Evolutionary conservation across 2,888 invertebrate species (phyloP), one percentile per base, ranked within the genome.

Genomic region (Agonopterix alstromeriana): DNA sequence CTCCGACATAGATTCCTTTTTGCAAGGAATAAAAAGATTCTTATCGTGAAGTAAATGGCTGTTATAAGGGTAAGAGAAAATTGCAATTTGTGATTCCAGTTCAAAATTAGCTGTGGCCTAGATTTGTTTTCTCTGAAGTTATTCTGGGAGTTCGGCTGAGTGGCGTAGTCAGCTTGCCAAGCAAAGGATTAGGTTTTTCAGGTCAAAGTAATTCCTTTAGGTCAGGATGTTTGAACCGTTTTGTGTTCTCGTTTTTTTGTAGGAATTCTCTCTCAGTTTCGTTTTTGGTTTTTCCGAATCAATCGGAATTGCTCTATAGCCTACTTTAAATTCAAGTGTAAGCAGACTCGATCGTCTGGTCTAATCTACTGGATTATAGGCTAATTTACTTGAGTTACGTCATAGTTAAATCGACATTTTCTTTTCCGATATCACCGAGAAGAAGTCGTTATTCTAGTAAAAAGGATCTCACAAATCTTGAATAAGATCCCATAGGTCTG

Each of bases 21-120:
- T 75, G 76, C 74, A 70, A 72, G 70, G 78, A 75, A 82, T 81
- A 81, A 83, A 79, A 81, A 82, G 83, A 85, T 86, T 73, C 67
- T 80, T 85, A 86, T 87, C 87, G 73, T 65, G 65, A 69, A 76
- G 75, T 76, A 73, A 78, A 76, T 75, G 74, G 73, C 70, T 72
- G 71, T 76, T 82, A 73, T 74, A 72, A 77, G 72, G 73, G 74
- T 74, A 71, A 63, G 67, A 71, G 74, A 73, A 79, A 81, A 82
- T 83, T 82, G 78, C 79, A 82, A 83, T 86, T 84, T 81, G 83
- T 75, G 74, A 82, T 79, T 67, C 60, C 64, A 66, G 65, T 70
- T 70, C 65, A 67, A 73, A 80, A 83, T 81, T 78, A 80, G 75
- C 65, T 60, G 69, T 65, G 70, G 56, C 60, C 60, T 57, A 60